Evolutionary conservation across 2,797 vertebrate genomes (phyloP), one percentile per base, ranked within the genome.

Genomic region (Leptodactylus fallax): DNA sequence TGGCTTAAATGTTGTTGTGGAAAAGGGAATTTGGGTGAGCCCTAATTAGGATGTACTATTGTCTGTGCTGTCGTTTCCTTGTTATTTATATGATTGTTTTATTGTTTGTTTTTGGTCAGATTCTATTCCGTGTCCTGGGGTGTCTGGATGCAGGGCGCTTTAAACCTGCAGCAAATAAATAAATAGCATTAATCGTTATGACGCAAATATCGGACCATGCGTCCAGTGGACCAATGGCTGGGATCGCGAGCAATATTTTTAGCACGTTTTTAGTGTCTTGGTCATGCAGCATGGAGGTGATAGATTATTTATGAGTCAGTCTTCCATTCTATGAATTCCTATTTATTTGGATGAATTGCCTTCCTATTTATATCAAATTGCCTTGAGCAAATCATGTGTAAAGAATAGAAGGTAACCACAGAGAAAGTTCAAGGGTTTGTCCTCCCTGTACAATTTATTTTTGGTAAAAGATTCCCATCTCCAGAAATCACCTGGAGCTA

Each of bases 71-170:
- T 82, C 87, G 84, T 89, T 89, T 89, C 87, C 87, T 89, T 89
- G 87, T 89, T 89, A 89, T 89, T 89, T 89, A 89, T 89, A 89
- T 89, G 79, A 89, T 89, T 89, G 87, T 89, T 89, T 89, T 89
- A 89, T 89, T 89, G 87, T 89, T 89, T 89, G 87, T 89, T 89
- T 89, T 89, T 86, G 79, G 79, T 89, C 72, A 85, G 61, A 56
- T 85, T 82, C 87, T 86, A 86, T 85, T 89, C 87, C 84, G 71
- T 55, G 79, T 89, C 87, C 84, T 77, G 87, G 69, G 84, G 87
- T 86, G 87, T 74, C 61, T 89, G 84, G 83, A 76, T 86, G 69
- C 84, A 78, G 49, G 85, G 60, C 12, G 61, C 87, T 89, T 89
- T 86, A 89, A 89, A 89, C 83, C 81, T 67, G 79, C 71, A 27